Percentiles rank a stretch among this genome's conserved stretches.
Conservation (phyloP, 2,888 invertebrate genomes). For the Lithophane leautieri region DNA sequence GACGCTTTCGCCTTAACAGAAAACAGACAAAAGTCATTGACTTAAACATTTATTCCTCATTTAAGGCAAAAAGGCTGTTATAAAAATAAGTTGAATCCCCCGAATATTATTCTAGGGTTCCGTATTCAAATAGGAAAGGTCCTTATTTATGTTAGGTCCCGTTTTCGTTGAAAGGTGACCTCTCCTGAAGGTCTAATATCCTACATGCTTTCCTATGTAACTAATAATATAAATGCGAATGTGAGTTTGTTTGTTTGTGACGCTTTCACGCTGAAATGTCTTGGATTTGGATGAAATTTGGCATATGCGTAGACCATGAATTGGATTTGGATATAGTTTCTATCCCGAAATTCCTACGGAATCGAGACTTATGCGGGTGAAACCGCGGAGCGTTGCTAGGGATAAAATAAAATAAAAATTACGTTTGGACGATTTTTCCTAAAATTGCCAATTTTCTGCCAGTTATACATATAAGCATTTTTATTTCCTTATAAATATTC, state of each 20-base stretch:
- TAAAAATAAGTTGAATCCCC: slow-evolving; percentile 37
- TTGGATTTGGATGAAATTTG: no score
- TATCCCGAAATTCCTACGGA: no score
- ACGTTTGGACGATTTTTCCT: not conserved
- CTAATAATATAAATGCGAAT: no score
- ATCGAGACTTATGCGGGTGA: no score
- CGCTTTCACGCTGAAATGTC: no score
- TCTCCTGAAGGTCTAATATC: not conserved
- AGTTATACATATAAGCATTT: not conserved
- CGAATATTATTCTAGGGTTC: slow-evolving; percentile 48
- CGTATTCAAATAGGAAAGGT: slow-evolving; percentile 9
- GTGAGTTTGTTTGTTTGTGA: no score
- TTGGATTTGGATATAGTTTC: no score
- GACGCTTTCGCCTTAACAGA: slow-evolving; percentile 7
- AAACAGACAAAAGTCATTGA: slow-evolving; percentile 43
- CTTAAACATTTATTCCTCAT: slow-evolving; percentile 52
- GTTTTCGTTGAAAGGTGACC: slow-evolving; percentile 1
- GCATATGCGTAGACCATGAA: no score
- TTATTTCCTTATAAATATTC: not conserved
- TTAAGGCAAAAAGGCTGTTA: slow-evolving; percentile 32
- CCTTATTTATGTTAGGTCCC: slow-evolving; percentile 3
- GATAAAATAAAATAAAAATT: not conserved
- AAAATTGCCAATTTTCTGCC: not conserved
- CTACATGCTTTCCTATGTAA: no score
- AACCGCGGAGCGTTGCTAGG: no score